These are phyloP conservation scores for Drosophila auraria DNA, from an alignment of 1,140 invertebrate genomes.

Conservation along the genomic window DNA sequence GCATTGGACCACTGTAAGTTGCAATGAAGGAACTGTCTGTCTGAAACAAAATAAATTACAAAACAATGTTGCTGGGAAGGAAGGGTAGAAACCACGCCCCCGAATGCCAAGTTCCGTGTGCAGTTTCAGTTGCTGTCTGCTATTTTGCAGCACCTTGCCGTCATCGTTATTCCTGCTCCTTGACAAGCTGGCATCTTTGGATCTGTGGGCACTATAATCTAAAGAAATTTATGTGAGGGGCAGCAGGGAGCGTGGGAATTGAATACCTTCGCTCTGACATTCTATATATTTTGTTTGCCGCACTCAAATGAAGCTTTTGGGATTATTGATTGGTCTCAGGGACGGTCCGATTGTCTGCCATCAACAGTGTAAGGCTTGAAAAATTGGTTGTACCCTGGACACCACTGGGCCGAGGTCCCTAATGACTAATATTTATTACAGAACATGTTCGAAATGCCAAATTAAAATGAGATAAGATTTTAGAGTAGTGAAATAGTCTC, in stretches of 20 bases:
- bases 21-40: constrained; percentile 72
- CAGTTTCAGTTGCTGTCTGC: constrained; percentile 54
- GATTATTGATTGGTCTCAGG: constrained; percentile 47
- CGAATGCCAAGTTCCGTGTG: constrained; percentile 34
- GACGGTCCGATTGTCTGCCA: constrained; percentile 23
- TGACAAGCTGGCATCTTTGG: constrained; percentile 76
- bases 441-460: background rate
- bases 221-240: constrained; percentile 47
- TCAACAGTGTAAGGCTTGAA: constrained; percentile 6
- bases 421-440: background rate
- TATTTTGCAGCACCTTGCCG: constrained; percentile 61
- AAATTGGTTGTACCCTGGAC: constrained; percentile 1
- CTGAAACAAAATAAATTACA: constrained; percentile 82
- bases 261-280: constrained; percentile 29
- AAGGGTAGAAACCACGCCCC: background rate
- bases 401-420: background rate
- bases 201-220: constrained; percentile 71
- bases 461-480: background rate
- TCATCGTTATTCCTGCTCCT: constrained; percentile 45
- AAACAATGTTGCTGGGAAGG: constrained; percentile 66
- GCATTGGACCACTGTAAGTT: background rate
- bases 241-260: constrained; percentile 23
- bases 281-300: constrained; percentile 67
- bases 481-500: background rate
- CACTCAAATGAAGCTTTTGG: constrained; percentile 59